Evolutionary conservation across 2,888 invertebrate genomes (phyloP).

Genomic region (Brassicogethes aeneus): DNA sequence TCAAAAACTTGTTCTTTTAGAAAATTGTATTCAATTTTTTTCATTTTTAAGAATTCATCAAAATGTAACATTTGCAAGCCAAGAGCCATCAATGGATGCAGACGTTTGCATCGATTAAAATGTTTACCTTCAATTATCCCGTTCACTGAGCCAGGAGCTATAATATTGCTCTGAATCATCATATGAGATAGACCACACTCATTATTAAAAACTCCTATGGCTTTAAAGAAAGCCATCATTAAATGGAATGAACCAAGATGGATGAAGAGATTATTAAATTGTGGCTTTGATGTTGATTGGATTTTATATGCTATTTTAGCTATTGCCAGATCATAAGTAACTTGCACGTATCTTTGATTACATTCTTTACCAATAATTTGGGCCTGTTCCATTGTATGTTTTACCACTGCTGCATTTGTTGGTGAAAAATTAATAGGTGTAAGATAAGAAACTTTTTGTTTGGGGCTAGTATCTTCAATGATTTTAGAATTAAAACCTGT

Average conservation of each 20-base stretch:
- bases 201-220: slow-evolving; percentile 25
- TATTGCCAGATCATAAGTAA: slow-evolving; percentile 26
- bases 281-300: slow-evolving; percentile 14
- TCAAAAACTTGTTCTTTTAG: slow-evolving; percentile 13
- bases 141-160: slow-evolving; percentile 24
- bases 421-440: slow-evolving; percentile 26
- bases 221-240: slow-evolving; percentile 28
- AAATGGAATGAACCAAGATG: slow-evolving; percentile 32
- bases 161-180: slow-evolving; percentile 18
- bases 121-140: slow-evolving; percentile 23
- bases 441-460: slow-evolving; percentile 23
- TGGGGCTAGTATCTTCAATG: slow-evolving; percentile 12
- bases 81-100: slow-evolving; percentile 18
- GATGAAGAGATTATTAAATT: slow-evolving; percentile 29
- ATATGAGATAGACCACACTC: slow-evolving; percentile 22
- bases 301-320: slow-evolving; percentile 24
- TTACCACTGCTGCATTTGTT: slow-evolving; percentile 21
- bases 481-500: slow-evolving; percentile 12
- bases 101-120: slow-evolving; percentile 26
- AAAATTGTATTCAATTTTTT: slow-evolving; percentile 12
- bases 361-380: slow-evolving; percentile 19
- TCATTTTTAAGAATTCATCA: slow-evolving; percentile 9
- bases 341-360: slow-evolving; percentile 14
- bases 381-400: slow-evolving; percentile 20
- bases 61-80: slow-evolving; percentile 18